Evolutionary conservation across 2,888 invertebrate species (phyloP).

Genomic region (Arrhopalites spinosus): DNA sequence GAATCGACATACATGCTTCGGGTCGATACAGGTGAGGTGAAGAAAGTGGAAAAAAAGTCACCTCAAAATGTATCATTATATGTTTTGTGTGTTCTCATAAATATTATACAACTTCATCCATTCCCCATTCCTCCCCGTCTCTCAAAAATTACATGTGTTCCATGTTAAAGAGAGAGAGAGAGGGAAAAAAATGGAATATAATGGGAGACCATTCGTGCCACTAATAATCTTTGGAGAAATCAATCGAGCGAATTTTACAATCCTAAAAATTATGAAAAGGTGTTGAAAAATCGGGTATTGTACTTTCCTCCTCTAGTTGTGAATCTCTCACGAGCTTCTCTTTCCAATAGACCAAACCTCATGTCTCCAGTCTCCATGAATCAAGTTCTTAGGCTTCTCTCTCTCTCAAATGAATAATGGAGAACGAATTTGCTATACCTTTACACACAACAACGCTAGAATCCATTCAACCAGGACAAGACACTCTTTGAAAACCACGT

Average conservation of each 20-base stretch:
- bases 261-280: constrained; percentile 41
- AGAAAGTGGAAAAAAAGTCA: constrained; percentile 3
- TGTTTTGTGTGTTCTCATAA: not conserved
- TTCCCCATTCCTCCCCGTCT: not conserved
- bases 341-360: too few relatives aligned
- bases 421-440: not conserved
- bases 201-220: constrained; percentile 15
- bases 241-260: constrained; percentile 42
- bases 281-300: constrained; percentile 37
- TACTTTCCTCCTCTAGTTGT: not conserved
- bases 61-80: constrained; percentile 5
- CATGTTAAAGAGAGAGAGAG: not conserved
- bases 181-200: too few relatives aligned
- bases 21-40: constrained; percentile 16
- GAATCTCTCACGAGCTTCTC: not conserved
- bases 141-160: not conserved
- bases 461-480: too few relatives aligned
- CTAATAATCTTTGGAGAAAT: constrained; percentile 24
- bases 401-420: too few relatives aligned
- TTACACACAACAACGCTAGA: not conserved
- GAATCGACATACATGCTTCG: not conserved
- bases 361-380: not conserved
- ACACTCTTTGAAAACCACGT: not conserved
- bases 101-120: not conserved
- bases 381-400: not conserved